A percentile compares a stretch with the other conserved stretches of the same genome.
phyloP scores from a whole-genome alignment of 2,113 vertebrate species.

The Tachuris rubrigastra region DNA sequence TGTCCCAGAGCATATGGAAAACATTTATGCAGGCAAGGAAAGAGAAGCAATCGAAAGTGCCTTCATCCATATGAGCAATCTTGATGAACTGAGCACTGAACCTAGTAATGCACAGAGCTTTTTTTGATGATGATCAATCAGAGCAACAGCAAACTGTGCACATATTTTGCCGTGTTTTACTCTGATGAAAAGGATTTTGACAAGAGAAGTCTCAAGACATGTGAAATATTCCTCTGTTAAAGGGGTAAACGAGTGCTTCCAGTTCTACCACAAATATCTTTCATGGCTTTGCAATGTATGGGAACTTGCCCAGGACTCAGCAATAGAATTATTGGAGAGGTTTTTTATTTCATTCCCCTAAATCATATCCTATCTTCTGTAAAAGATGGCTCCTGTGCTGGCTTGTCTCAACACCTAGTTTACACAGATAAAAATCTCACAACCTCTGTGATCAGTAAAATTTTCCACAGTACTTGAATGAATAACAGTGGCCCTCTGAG shows the following conservation, averaged over 20 bases:
- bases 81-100: neutral
- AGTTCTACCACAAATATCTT: neutral
- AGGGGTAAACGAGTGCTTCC: neutral
- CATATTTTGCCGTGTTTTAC: neutral
- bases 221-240: neutral
- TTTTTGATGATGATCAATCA: neutral
- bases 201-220: neutral
- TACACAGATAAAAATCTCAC: neutral
- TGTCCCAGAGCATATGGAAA: neutral
- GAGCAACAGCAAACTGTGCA: neutral
- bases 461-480: neutral
- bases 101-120: neutral
- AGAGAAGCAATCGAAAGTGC: neutral
- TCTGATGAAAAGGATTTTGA: neutral
- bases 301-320: neutral
- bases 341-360: neutral
- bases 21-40: neutral
- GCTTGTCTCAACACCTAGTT: neutral
- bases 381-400: neutral
- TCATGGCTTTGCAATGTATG: neutral
- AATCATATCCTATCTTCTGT: neutral
- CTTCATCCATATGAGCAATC: conserved; percentile 14
- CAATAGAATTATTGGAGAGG: neutral
- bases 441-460: neutral
- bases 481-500: neutral